A percentile compares a stretch with the other conserved stretches of the same genome.
Evolutionary conservation across 2,113 vertebrate genomes (phyloP).

Genomic region (Passerina amoena): DNA sequence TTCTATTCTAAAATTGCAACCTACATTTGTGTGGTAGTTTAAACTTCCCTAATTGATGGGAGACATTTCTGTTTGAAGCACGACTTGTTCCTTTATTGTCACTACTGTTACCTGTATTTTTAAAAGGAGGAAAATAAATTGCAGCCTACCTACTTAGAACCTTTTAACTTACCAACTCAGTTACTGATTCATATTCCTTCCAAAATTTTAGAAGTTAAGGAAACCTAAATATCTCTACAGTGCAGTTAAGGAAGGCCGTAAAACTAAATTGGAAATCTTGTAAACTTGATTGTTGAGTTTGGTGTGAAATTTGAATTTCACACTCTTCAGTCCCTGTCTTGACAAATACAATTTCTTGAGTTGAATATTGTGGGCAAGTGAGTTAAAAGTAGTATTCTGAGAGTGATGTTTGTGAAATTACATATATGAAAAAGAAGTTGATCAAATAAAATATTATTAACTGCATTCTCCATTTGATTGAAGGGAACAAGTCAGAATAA

Average conservation of each 20-base stretch:
- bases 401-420: background rate
- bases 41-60: background rate
- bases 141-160: background rate
- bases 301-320: background rate
- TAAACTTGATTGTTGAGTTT: background rate
- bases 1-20: background rate
- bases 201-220: background rate
- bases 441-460: background rate
- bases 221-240: background rate
- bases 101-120: background rate
- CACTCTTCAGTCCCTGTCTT: background rate
- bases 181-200: background rate
- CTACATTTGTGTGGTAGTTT: background rate
- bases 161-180: background rate
- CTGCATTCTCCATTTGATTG: background rate
- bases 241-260: background rate
- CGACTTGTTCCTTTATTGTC: background rate
- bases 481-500: background rate
- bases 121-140: background rate
- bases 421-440: background rate
- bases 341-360: accelerated
- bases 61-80: background rate
- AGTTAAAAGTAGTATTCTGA: background rate
- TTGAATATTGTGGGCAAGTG: background rate
- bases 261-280: background rate